Evolutionary conservation across 2,797 vertebrate genomes (phyloP).

Genomic region (Dendrocincla tyrannina): DNA sequence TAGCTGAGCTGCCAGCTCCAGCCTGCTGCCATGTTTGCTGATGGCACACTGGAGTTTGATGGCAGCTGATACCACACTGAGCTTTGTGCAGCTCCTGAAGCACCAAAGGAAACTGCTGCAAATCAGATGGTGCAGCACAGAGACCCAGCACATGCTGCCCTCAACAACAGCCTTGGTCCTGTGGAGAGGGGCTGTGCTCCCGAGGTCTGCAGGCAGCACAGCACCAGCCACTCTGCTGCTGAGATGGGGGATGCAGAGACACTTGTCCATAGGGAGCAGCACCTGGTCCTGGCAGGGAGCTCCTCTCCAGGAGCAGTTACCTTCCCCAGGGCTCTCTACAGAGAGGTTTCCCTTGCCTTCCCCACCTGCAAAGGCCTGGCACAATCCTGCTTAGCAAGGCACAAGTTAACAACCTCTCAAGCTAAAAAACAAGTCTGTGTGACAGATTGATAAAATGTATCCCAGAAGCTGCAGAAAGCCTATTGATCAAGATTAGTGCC

Average conservation of each 20-base stretch:
- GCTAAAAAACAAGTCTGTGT: neutral
- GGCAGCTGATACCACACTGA: neutral
- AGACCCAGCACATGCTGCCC: neutral
- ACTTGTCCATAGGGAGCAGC: rapidly evolving
- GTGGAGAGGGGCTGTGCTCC: rapidly evolving
- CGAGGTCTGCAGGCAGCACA: neutral
- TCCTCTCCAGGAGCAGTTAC: neutral
- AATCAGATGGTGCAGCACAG: rapidly evolving
- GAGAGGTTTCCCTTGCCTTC: neutral
- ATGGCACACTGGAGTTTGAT: neutral
- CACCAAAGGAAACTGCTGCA: neutral
- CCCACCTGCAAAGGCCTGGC: rapidly evolving
- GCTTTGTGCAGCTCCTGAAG: neutral
- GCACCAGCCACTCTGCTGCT: neutral
- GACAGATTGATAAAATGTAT: constrained; percentile 35
- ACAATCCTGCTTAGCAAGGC: neutral
- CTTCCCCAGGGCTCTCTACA: rapidly evolving
- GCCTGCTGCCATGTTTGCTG: neutral
- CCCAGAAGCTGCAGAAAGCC: constrained; percentile 10
- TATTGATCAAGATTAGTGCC: constrained; percentile 48
- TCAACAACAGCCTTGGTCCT: neutral
- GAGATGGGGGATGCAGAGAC: neutral
- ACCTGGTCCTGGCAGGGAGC: neutral
- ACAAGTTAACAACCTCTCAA: neutral
- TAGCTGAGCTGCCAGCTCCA: neutral